Base-by-base conservation (phyloP, 2,797 vertebrate genomes). In the Sebastes dallii region DNA sequence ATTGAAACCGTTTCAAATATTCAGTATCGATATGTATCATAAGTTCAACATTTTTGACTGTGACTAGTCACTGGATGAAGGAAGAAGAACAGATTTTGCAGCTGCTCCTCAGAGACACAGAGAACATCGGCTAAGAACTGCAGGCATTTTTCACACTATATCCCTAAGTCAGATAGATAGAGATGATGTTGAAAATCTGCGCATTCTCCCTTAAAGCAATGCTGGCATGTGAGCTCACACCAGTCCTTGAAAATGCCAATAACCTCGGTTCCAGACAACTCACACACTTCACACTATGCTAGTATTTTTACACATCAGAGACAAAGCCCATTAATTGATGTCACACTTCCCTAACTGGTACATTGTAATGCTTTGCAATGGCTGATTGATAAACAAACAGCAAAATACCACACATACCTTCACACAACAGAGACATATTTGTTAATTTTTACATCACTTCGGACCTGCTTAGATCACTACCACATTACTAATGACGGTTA, bases 281-380 rank as follows among this genome's bases (percentile, higher is more conserved):
- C 24, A 42, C 62, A 75, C 27, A 66, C 64, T 62, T 67, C 24
- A 60, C 30, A 66, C 58, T 42, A 5, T 42, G 11, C 74, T 27
- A 65, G 10, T 58, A 62, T 66, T 78, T 78, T 54, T 75, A 70
- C 6, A 2, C 62, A 65, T 80, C 50, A 73, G 20, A 55, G 32
- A 73, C 56, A 25, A 58, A 78, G 2, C 50, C 46, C 25, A 30
- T 70, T 16, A 78, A 60, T n/a, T 69, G 12, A 58, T 59, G 16
- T 72, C 65, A 60, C 9, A 22, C 46, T 67, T 52, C 4, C 7
- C 39, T 10, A 34, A 50, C 25, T 32, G 4, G 46, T 22, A 46
- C 2, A 36, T 25, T 39, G 46, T 71, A 24, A 22, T 27, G 16
- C 34, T 76, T 72, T 61, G 42, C 14, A 62, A 8, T 60, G 4